phyloP scores from a whole-genome alignment of 2,888 invertebrate genomes.

The Scrobipalpa atriplicella region DNA sequence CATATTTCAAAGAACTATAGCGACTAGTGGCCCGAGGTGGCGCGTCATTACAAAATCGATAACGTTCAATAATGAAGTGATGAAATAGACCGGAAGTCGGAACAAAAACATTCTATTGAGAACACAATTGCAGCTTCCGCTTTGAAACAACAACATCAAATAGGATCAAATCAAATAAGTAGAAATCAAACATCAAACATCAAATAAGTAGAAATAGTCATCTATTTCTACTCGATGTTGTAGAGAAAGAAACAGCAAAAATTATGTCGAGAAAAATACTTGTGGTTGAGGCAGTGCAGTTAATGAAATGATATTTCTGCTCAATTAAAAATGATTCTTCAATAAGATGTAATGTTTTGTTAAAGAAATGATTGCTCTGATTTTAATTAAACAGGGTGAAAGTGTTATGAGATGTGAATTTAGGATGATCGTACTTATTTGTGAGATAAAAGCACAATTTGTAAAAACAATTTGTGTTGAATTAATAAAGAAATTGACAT shows the following conservation, averaged over 20 bases:
- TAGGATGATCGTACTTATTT: no score
- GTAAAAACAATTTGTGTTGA: no score
- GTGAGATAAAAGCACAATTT: no score
- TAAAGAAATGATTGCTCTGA: no score
- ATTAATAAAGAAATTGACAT: no score
- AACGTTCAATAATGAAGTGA: not conserved
- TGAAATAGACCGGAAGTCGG: not conserved
- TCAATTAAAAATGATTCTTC: not conserved
- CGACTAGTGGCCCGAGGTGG: not conserved
- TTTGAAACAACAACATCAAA: not conserved
- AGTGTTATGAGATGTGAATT: no score
- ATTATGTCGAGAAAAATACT: not conserved
- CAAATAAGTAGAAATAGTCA: no score
- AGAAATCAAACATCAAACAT: no score
- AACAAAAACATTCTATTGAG: constrained; percentile 11
- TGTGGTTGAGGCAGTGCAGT: not conserved
- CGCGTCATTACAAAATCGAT: constrained; percentile 1
- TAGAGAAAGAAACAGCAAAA: not conserved
- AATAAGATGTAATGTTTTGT: no score
- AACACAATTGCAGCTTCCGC: not conserved
- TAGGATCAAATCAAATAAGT: not conserved
- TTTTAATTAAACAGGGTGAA: no score
- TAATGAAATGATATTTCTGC: not conserved
- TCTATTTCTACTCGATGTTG: no score
- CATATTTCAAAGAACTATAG: not conserved